Percentiles rank a stretch among this genome's conserved stretches.
These are phyloP conservation scores for Actenoides hombroni DNA, from an alignment of 2,113 vertebrate genomes.

Conservation along the genomic window DNA sequence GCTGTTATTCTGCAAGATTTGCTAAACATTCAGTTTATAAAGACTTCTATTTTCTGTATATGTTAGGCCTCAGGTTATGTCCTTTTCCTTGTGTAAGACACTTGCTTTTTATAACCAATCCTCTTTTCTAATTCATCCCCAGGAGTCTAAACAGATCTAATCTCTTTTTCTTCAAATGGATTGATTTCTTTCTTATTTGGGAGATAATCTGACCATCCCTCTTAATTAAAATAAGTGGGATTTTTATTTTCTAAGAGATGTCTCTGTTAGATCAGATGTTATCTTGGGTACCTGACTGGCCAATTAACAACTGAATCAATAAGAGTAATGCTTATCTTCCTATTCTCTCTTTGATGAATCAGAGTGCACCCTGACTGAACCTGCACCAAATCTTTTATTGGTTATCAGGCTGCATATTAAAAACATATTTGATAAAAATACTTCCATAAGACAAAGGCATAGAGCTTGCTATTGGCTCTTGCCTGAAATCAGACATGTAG, in stretches of 20 bases:
- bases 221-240: conserved; percentile 32
- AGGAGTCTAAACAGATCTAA: conserved; percentile 29
- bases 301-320: conserved; percentile 29
- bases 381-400: neutral
- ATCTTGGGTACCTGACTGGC: neutral
- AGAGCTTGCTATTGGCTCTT: neutral
- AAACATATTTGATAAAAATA: neutral
- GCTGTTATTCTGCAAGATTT: neutral
- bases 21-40: neutral
- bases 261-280: conserved; percentile 30
- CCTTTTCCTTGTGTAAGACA: neutral
- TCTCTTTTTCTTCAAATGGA: conserved; percentile 21
- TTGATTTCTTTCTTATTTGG: conserved; percentile 33
- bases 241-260: neutral
- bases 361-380: neutral
- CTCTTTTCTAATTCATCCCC: neutral
- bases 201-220: neutral
- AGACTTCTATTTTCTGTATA: neutral
- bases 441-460: neutral
- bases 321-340: neutral
- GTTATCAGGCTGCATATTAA: neutral
- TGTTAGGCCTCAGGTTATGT: neutral
- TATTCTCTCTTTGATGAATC: neutral
- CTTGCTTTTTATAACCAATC: neutral
- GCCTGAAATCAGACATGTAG: neutral